These are phyloP conservation scores for Conopomorpha cramerella DNA, from an alignment of 1,140 invertebrate genomes.

Conservation along the genomic window DNA sequence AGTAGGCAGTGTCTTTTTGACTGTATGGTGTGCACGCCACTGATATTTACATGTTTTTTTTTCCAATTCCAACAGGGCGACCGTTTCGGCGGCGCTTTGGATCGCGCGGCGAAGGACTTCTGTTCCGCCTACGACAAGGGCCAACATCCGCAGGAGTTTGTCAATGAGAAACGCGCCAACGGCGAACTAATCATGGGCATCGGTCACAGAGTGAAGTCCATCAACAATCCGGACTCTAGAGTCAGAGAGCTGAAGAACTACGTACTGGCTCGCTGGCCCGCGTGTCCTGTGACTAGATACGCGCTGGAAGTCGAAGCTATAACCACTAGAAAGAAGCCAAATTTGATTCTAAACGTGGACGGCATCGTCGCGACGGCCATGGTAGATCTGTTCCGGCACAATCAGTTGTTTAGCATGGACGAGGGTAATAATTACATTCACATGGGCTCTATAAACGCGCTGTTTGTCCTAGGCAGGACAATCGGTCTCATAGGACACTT, in stretches of 20 bases:
- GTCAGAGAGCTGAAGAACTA: slow-evolving; percentile 97
- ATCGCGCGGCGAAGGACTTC: slow-evolving; percentile 95
- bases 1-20: no score
- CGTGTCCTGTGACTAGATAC: slow-evolving; percentile 91
- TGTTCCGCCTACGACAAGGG: slow-evolving; percentile 94
- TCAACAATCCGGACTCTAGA: slow-evolving; percentile 99
- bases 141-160: slow-evolving; percentile 97
- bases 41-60: background rate
- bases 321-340: slow-evolving; percentile 98
- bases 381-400: slow-evolving; percentile 93
- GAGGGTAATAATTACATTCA: slow-evolving; percentile 98
- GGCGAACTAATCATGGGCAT: slow-evolving; percentile 99
- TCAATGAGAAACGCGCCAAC: slow-evolving; percentile 95
- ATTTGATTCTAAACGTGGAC: slow-evolving; percentile 98
- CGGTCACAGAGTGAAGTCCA: slow-evolving; percentile 96
- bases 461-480: slow-evolving; percentile 97
- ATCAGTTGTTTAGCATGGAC: slow-evolving; percentile 91
- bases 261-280: slow-evolving; percentile 91
- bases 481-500: slow-evolving; percentile 99
- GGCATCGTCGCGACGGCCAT: slow-evolving; percentile 97
- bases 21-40: no score
- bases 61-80: slow-evolving; percentile 80
- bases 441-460: slow-evolving; percentile 96
- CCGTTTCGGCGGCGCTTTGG: slow-evolving; percentile 96
- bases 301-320: slow-evolving; percentile 98